Conservation (phyloP, 2,113 vertebrate genomes). For the Ictidomys tridecemlineatus region DNA sequence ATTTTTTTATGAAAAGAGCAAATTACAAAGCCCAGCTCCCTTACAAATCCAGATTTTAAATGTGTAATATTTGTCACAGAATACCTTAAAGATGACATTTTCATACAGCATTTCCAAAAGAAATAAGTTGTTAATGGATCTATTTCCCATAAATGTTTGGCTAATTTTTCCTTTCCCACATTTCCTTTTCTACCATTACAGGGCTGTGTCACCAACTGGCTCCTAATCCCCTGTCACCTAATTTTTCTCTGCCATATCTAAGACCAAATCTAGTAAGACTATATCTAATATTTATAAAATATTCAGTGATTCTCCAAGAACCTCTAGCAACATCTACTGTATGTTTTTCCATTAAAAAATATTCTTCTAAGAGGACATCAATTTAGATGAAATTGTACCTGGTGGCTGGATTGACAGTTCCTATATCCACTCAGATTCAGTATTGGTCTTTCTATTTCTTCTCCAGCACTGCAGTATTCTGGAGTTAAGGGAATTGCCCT, state of each 20-base stretch:
- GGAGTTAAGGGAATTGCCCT: not conserved
- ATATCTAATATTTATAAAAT: not conserved
- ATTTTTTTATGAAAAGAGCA: not conserved
- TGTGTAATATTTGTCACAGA: not conserved
- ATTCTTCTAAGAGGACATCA: not conserved
- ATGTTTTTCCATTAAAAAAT: not conserved
- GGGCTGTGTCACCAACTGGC: not conserved
- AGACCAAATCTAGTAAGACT: not conserved
- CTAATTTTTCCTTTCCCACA: not conserved
- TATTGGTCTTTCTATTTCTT: not conserved
- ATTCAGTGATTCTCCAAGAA: not conserved
- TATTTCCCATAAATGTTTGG: not conserved
- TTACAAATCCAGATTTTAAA: not conserved
- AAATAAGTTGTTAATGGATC: not conserved
- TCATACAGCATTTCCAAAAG: not conserved
- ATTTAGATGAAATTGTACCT: not conserved
- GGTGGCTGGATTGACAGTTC: not conserved
- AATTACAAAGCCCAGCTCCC: not conserved
- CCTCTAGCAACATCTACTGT: not conserved
- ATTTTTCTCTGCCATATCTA: not conserved
- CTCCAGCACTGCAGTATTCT: not conserved
- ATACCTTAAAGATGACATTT: not conserved
- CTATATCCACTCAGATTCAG: too few species aligned
- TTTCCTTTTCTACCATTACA: not conserved
- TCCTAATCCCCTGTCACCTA: not conserved